Percentiles rank a stretch among this genome's conserved stretches.
Evolutionary conservation across 1,140 invertebrate species (phyloP).

Genomic region (Lepidostoma basale): DNA sequence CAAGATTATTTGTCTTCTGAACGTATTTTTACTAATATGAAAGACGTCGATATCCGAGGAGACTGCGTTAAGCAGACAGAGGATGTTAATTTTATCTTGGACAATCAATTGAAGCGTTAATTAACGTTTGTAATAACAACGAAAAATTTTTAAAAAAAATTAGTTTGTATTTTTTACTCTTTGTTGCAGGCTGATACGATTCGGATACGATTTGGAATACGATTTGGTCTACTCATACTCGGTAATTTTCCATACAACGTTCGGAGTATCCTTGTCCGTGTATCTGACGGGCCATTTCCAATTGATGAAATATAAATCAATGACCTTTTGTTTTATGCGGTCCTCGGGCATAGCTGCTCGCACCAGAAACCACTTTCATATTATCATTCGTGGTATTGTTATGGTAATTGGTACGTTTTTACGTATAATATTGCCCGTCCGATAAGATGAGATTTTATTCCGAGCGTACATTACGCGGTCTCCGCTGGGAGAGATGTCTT

Average conservation of each 20-base stretch:
- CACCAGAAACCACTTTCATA: background rate
- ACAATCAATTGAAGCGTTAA: no score
- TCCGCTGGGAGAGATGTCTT: conserved; percentile 9
- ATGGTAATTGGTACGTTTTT: conserved; percentile 34
- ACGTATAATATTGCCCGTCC: conserved; percentile 24
- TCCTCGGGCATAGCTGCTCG: background rate
- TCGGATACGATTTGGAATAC: no score
- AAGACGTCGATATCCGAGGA: no score
- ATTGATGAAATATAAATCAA: conserved; percentile 36
- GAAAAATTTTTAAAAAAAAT: no score
- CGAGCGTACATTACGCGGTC: conserved; percentile 26
- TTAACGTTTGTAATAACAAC: no score
- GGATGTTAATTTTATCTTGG: no score
- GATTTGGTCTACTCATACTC: no score
- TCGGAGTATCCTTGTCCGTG: conserved; percentile 27
- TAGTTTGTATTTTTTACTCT: no score
- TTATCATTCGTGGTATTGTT: conserved; percentile 29
- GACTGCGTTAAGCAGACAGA: no score
- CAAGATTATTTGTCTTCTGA: no score
- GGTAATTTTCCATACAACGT: background rate
- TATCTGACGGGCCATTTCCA: conserved; percentile 39
- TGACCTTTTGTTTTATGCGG: conserved; percentile 29
- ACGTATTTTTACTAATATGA: no score
- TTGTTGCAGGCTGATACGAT: no score
- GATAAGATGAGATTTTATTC: conserved; percentile 23